Evolutionary conservation across 1,140 invertebrate genomes (phyloP), one percentile per base, ranked within the genome.

Genomic region (Calephelis virginiensis): DNA sequence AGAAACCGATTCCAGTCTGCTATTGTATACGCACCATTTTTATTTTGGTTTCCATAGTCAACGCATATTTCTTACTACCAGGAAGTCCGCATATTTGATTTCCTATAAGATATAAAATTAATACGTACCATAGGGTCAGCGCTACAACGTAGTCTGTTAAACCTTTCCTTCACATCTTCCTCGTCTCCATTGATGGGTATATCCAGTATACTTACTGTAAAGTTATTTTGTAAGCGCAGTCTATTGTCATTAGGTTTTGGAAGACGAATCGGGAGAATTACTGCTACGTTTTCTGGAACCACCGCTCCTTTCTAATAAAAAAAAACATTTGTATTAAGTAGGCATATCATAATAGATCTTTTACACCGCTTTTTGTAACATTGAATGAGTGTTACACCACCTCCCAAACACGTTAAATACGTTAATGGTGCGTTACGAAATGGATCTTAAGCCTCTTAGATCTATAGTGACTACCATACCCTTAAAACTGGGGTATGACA

Each of bases 141-240:
- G 61, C 81, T 83, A 28, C 68, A 72, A 38, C 80, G 70, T 53
- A 83, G 40, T 12, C 46, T 17, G 43, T 79, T 71, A 13, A 73
- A 78, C 61, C 73, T 64, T 62, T 47, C 62, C 61, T 68, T 76
- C 9, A 84, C 75, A 64, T 69, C 67, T 17, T 71, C 63, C 8
- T 79, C 53, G 65, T 73, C 75, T 17, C 64, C 60, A 40, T 73
- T 75, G 1, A 82, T 66, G 11, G 81, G 81, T 17, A 84, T 61
- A 67, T 84, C 79, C 13, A 85, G 63, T 61, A 83, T 83, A 17
- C 78, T 78, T 17, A 84, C 82, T 13, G 77, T 82, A 65, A 84
- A 86, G 70, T 86, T 77, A 60, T 84, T 86, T 62, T 84, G 69
- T 46, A 86, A 71, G 48, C 65, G 64, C 12, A 69, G 64, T 28